Conservation (phyloP, 2,888 invertebrate species). For the Eugnorisma glareosa region DNA sequence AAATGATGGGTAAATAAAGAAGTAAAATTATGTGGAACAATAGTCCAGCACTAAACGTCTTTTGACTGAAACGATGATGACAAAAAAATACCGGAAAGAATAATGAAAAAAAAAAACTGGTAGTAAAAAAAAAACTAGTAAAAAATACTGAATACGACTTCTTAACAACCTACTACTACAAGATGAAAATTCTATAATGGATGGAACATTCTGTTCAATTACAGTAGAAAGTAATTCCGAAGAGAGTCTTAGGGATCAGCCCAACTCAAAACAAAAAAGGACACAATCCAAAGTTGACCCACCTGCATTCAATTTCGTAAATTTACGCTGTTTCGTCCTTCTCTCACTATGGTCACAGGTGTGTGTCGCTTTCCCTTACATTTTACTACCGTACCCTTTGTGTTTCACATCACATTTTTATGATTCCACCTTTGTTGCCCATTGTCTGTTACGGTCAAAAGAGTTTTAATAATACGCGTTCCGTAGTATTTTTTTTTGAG, state of each 20-base stretch:
- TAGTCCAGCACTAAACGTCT: background rate
- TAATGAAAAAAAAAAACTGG: too few relatives aligned
- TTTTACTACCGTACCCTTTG: conserved; percentile 67
- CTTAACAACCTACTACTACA: background rate
- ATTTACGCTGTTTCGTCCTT: conserved; percentile 59
- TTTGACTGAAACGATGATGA: background rate
- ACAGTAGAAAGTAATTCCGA: background rate
- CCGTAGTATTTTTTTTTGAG: conserved; percentile 55
- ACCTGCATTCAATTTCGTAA: conserved; percentile 56
- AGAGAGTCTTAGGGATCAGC: background rate
- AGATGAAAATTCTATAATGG: background rate
- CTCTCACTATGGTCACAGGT: conserved; percentile 70
- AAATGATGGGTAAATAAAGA: background rate
- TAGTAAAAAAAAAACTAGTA: too few relatives aligned
- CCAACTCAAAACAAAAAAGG: conserved; percentile 26
- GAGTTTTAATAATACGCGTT: conserved; percentile 74
- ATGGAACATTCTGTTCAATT: background rate
- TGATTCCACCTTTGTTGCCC: conserved; percentile 71
- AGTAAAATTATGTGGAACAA: background rate
- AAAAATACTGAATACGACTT: background rate
- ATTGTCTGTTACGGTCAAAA: conserved; percentile 72
- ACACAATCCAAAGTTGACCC: conserved; percentile 28
- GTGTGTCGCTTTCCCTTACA: conserved; percentile 57
- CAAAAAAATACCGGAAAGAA: too few relatives aligned
- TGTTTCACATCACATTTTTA: conserved; percentile 70